phyloP scores from a whole-genome alignment of 2,113 vertebrate species.

The Zosterops pallidus region DNA sequence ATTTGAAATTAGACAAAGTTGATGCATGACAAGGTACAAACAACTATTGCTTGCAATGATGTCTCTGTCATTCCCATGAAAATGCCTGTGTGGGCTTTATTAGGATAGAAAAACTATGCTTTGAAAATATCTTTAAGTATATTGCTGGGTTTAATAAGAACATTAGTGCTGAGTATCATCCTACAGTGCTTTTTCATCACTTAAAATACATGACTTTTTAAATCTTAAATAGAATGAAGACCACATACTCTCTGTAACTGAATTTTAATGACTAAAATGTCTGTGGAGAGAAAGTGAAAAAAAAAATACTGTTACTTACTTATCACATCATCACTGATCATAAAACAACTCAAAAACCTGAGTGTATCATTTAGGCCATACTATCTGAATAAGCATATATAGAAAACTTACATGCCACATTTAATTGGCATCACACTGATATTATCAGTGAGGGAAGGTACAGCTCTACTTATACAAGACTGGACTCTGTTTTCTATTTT shows the following conservation, averaged over 20 bases:
- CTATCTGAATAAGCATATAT: background rate
- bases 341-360: background rate
- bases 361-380: background rate
- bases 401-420: background rate
- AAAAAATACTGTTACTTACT: background rate
- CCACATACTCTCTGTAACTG: background rate
- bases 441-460: background rate
- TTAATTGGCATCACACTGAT: background rate
- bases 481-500: background rate
- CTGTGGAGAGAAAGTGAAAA: background rate
- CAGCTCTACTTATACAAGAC: background rate
- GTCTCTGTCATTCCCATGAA: constrained; percentile 57
- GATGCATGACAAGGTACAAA: constrained; percentile 58
- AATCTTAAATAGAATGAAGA: background rate
- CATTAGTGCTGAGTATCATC: background rate
- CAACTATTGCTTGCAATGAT: background rate
- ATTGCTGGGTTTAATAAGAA: background rate
- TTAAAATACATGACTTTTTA: background rate
- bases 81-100: constrained; percentile 43
- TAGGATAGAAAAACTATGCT: background rate
- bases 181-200: background rate
- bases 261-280: background rate
- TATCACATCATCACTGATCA: background rate
- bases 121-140: background rate
- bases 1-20: constrained; percentile 56